phyloP scores from a whole-genome alignment of 2,888 invertebrate species.

The Drosophila stalkeri region DNA sequence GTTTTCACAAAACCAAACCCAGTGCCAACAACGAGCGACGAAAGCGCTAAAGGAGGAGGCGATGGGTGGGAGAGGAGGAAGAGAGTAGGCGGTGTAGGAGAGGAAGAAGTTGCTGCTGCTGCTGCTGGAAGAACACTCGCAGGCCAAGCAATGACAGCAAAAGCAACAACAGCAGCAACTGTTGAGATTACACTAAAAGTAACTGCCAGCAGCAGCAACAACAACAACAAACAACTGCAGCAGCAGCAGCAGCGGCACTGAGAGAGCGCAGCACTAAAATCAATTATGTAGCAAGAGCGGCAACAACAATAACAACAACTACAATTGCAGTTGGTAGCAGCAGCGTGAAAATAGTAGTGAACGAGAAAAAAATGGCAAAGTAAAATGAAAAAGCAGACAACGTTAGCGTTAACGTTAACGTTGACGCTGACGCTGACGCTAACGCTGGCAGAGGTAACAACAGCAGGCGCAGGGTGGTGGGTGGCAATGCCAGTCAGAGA shows the following conservation, averaged over 20 bases:
- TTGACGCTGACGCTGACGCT: not conserved
- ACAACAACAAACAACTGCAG: constrained; percentile 23
- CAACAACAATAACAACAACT: constrained; percentile 32
- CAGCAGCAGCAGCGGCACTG: constrained; percentile 54
- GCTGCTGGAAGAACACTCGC: constrained; percentile 68
- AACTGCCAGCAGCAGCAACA: constrained; percentile 68
- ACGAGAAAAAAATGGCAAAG: constrained; percentile 59
- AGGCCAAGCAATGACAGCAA: constrained; percentile 34
- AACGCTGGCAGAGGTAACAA: constrained; percentile 32
- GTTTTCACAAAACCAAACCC: constrained; percentile 79
- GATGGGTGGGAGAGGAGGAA: constrained; percentile 46
- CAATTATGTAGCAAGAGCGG: constrained; percentile 81
- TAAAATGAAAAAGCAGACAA: constrained; percentile 66
- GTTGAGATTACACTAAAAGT: constrained; percentile 80
- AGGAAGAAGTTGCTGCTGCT: constrained; percentile 49
- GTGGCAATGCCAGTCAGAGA: constrained; percentile 46
- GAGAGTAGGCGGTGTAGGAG: constrained; percentile 24
- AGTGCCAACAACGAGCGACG: constrained; percentile 67
- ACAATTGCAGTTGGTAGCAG: constrained; percentile 55
- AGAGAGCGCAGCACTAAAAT: constrained; percentile 80
- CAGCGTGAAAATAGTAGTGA: constrained; percentile 81
- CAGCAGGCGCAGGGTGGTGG: constrained; percentile 51
- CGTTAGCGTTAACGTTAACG: constrained; percentile 40
- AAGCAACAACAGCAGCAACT: constrained; percentile 57
- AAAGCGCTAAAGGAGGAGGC: constrained; percentile 64